Base-by-base conservation (phyloP, 2,797 vertebrate genomes). In the Crypturellus tataupa region DNA sequence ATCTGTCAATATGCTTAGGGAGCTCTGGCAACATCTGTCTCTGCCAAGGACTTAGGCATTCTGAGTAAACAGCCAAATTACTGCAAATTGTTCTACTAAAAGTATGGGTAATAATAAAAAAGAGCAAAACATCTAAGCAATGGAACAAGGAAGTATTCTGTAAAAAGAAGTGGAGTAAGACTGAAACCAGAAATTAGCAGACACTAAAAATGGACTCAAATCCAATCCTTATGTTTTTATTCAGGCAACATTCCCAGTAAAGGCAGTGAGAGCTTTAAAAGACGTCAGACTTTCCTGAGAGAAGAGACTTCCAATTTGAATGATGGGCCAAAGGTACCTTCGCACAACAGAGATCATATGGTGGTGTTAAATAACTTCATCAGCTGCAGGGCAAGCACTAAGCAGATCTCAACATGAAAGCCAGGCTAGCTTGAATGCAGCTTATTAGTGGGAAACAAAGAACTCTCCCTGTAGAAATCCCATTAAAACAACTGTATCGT, bases 151-250 rank as follows among this genome's bases (percentile, higher is more conserved):
- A 91, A 94, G 59, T 2, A 46, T 68, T 79, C 72, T 51, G 60
- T 80, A 95, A 94, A 94, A 95, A 89, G 60, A 82, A 68, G 71
- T 68, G 75, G 75, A 93, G 49, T 78, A 91, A 85, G 85, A 94
- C 86, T 80, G 96, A 94, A 95, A 65, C 17, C 60, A 93, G 87
- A 88, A 95, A 91, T 49, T 12, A 90, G 29, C 1, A 91, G 71
- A 85, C 75, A 93, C 84, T 87, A 94, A 94, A 94, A 96, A 79
- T 25, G 14, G 40, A 85, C 49, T 86, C 25, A 82, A 55, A 94
- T 92, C 33, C 53, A 93, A 71, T 47, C 75, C 83, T 85, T 62
- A 89, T 44, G 44, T 20, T 95, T 84, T 82, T 47, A 71, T 77
- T 70, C 80, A 91, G 31, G 33, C 20, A 37, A 94, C 70, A 25